Evolutionary conservation across 1,140 invertebrate genomes (phyloP).

Genomic region (Zaprionus lachaisei): DNA sequence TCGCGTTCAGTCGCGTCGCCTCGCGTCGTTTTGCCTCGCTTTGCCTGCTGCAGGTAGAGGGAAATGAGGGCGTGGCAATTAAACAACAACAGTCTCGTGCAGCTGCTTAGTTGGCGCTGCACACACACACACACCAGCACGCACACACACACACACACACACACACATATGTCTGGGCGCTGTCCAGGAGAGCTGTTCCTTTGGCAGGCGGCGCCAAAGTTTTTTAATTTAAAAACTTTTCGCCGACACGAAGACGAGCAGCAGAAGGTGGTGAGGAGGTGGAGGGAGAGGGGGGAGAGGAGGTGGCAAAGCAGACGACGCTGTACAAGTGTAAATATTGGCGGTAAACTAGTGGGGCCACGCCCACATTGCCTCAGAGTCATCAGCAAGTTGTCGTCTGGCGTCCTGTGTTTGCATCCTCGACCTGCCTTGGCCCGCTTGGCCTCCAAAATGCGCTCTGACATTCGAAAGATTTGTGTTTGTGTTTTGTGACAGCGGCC

Average conservation of each 20-base stretch:
- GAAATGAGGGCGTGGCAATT: constrained; percentile 65
- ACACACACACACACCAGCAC: constrained; percentile 13
- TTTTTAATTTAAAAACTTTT: constrained; percentile 81
- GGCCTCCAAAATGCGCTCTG: constrained; percentile 37
- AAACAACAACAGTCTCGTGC: constrained; percentile 43
- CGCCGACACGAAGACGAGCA: constrained; percentile 34
- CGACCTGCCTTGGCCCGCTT: constrained; percentile 54
- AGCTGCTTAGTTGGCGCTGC: neutral
- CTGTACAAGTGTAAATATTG: constrained; percentile 64
- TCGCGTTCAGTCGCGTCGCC: constrained; percentile 23
- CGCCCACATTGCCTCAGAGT: constrained; percentile 24
- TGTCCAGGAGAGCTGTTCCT: constrained; percentile 35
- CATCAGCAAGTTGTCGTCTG: constrained; percentile 41
- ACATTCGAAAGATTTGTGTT: constrained; percentile 72
- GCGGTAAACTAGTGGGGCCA: constrained; percentile 33
- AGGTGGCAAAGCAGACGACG: constrained; percentile 14
- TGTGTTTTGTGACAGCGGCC: constrained; percentile 76
- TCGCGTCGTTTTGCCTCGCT: neutral
- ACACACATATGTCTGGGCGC: constrained; percentile 5
- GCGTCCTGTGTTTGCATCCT: constrained; percentile 52
- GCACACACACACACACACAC: constrained; percentile 14
- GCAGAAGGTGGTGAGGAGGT: neutral
- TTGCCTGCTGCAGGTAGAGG: constrained; percentile 22
- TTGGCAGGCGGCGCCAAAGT: constrained; percentile 67
- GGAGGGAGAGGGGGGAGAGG: neutral